A percentile compares a stretch with the other conserved stretches of the same genome.
These are phyloP conservation scores for Tachuris rubrigastra DNA, from an alignment of 2,113 vertebrate genomes.

Conservation along the genomic window DNA sequence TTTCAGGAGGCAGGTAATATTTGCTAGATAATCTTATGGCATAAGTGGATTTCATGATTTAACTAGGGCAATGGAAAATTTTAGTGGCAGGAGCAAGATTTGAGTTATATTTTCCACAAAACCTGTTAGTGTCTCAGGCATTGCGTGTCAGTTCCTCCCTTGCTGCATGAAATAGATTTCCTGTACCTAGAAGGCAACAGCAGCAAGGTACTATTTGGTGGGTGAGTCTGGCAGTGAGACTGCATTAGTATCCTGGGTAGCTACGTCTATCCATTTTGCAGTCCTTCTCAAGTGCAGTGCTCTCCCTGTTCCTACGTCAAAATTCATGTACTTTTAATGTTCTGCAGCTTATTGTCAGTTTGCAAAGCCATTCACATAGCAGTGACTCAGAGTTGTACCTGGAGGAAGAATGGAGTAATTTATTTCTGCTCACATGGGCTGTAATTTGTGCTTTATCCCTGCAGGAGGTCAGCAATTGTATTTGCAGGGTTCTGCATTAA, in stretches of 20 bases:
- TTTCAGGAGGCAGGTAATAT: not conserved
- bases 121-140: not conserved
- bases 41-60: not conserved
- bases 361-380: not conserved
- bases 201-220: not conserved
- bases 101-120: not conserved
- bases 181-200: not conserved
- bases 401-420: not conserved
- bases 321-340: not conserved
- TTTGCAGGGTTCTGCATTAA: not conserved
- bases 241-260: not conserved
- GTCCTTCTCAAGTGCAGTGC: not conserved
- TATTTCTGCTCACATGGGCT: not conserved
- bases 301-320: not conserved
- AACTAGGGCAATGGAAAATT: not conserved
- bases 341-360: not conserved
- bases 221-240: not conserved
- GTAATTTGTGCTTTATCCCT: not conserved
- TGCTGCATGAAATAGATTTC: not conserved
- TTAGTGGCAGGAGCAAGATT: not conserved
- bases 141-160: not conserved
- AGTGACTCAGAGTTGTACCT: not conserved
- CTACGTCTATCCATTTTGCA: not conserved
- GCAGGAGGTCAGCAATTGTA: not conserved
- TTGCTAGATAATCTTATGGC: not conserved